Conservation (phyloP, 2,888 invertebrate species). For the Ecliptopera silaceata region DNA sequence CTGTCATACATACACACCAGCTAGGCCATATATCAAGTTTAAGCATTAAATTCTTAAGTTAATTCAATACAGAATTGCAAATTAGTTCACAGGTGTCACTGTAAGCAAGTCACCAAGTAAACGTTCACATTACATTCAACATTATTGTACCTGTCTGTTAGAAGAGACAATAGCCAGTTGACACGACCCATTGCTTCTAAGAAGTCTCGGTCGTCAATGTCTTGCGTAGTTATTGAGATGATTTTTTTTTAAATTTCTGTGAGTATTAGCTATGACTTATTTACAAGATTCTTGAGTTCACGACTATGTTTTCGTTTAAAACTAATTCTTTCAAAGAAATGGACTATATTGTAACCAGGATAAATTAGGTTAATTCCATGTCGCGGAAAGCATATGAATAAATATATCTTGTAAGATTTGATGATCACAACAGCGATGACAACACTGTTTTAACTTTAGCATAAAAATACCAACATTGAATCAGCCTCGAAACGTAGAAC, state of each 20-base stretch:
- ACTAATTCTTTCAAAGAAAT: no score
- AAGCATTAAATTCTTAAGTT: background rate
- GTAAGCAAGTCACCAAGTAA: constrained; percentile 6
- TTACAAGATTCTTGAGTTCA: no score
- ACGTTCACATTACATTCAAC: constrained; percentile 27
- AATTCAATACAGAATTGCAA: constrained; percentile 6
- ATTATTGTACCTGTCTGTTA: constrained; percentile 14
- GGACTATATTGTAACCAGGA: no score
- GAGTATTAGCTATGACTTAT: no score
- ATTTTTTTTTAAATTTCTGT: background rate
- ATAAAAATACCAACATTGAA: constrained; percentile 42
- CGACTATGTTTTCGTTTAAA: no score
- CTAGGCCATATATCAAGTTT: no score
- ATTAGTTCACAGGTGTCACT: constrained; percentile 3
- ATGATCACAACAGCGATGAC: constrained; percentile 21
- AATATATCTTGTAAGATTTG: background rate
- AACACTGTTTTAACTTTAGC: constrained; percentile 15
- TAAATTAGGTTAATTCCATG: background rate
- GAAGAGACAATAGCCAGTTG: constrained; percentile 18
- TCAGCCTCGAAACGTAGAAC: constrained; percentile 46
- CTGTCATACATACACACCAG: no score
- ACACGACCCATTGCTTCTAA: constrained; percentile 15
- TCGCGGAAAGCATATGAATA: background rate
- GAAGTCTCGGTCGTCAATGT: constrained; percentile 13
- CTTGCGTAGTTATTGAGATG: constrained; percentile 7